Percentiles rank a stretch among this genome's conserved stretches.
phyloP scores from a whole-genome alignment of 1,140 invertebrate species.

The Drosophila parvula region DNA sequence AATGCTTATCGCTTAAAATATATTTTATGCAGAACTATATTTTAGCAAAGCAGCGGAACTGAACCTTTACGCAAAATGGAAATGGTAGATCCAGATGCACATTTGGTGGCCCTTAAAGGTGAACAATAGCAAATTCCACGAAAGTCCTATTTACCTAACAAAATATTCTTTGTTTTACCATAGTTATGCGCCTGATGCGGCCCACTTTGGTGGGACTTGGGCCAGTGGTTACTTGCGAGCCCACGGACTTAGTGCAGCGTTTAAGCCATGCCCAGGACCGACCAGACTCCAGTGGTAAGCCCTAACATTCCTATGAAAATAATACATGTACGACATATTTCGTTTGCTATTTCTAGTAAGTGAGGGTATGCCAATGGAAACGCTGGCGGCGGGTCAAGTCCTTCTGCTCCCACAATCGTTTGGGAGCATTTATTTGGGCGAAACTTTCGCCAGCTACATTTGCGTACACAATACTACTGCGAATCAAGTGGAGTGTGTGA shows the following conservation, averaged over 20 bases:
- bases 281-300: constrained; percentile 5
- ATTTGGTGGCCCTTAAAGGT: constrained; percentile 72
- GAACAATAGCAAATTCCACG: neutral
- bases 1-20: neutral
- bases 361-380: constrained; percentile 85
- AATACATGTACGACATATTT: no score
- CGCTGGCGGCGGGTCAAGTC: constrained; percentile 93
- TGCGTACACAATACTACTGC: constrained; percentile 98
- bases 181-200: constrained; percentile 67
- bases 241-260: constrained; percentile 53
- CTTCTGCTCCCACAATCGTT: constrained; percentile 97
- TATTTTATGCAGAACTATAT: constrained; percentile 4
- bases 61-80: constrained; percentile 45
- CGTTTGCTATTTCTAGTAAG: neutral
- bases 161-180: no score
- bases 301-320: neutral
- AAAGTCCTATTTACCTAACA: neutral
- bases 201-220: constrained; percentile 62
- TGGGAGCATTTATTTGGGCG: constrained; percentile 93
- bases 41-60: neutral
- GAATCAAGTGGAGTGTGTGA: constrained; percentile 91
- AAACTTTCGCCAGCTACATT: constrained; percentile 99
- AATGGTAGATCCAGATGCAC: constrained; percentile 50
- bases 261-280: constrained; percentile 34
- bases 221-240: constrained; percentile 64